These are phyloP conservation scores for Coracias cyanogaster DNA, from an alignment of 2,797 vertebrate genomes.

Conservation along the genomic window DNA sequence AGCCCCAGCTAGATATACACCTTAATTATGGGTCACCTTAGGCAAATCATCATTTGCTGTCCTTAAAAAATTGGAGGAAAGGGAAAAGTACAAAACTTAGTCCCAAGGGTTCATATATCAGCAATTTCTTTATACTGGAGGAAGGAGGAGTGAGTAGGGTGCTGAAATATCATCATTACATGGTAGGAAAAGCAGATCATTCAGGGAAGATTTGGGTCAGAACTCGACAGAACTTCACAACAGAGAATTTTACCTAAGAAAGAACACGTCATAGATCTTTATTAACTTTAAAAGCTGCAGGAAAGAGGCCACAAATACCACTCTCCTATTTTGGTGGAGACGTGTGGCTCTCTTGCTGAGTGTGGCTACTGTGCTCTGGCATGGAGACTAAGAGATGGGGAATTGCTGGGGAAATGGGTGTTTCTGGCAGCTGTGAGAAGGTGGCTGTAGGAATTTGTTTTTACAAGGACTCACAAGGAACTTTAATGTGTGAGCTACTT, in stretches of 20 bases:
- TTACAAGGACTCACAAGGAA: slow-evolving; percentile 7
- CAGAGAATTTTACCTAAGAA: not conserved
- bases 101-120: not conserved
- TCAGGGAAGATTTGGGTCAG: not conserved
- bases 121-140: not conserved
- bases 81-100: not conserved
- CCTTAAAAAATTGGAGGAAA: not conserved
- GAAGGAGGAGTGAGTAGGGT: not conserved
- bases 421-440: slow-evolving; percentile 5
- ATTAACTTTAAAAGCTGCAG: not conserved
- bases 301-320: not conserved
- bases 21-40: not conserved
- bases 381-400: not conserved
- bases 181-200: not conserved
- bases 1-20: not conserved
- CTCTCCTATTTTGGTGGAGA: not conserved
- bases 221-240: not conserved
- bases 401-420: not conserved
- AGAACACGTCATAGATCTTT: not conserved
- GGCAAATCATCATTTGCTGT: not conserved
- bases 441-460: slow-evolving; percentile 20
- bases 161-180: not conserved
- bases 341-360: not conserved
- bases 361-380: not conserved
- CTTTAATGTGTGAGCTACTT: slow-evolving; percentile 16